A percentile compares a stretch with the other conserved stretches of the same genome.
phyloP scores from a whole-genome alignment of 2,113 vertebrate species.

The Thunnus thynnus region DNA sequence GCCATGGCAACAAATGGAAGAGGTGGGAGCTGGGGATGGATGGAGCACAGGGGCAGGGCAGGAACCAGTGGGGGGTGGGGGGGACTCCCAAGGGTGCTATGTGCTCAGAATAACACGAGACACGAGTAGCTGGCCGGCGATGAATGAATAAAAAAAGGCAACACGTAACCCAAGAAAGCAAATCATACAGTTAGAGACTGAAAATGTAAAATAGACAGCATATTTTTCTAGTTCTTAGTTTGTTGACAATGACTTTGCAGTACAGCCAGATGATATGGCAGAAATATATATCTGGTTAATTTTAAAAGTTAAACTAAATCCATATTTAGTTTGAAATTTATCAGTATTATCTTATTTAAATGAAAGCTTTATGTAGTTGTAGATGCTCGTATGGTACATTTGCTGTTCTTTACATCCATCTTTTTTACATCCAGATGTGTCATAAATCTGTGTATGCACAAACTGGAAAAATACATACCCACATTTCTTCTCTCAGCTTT shows the following conservation, averaged over 20 bases:
- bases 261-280: neutral
- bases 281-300: too few species aligned
- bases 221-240: neutral
- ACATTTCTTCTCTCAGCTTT: neutral
- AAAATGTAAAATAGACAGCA: neutral
- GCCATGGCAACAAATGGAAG: slow-evolving; percentile 79
- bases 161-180: slow-evolving; percentile 49
- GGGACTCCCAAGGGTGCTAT: slow-evolving; percentile 70
- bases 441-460: neutral
- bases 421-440: neutral
- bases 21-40: slow-evolving; percentile 61
- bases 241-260: neutral
- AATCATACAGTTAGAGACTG: slow-evolving; percentile 30
- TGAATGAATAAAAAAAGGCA: slow-evolving; percentile 57
- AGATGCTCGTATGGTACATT: neutral
- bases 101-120: slow-evolving; percentile 71
- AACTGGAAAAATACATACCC: neutral
- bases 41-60: slow-evolving; percentile 61
- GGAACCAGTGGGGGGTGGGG: slow-evolving; percentile 29
- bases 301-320: too few species aligned
- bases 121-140: slow-evolving; percentile 48
- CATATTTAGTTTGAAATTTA: too few species aligned
- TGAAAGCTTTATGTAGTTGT: too few species aligned
- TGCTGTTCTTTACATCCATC: neutral
- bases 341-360: too few species aligned